phyloP scores from a whole-genome alignment of 2,888 invertebrate species.

The Caenorhabditis sp. region DNA sequence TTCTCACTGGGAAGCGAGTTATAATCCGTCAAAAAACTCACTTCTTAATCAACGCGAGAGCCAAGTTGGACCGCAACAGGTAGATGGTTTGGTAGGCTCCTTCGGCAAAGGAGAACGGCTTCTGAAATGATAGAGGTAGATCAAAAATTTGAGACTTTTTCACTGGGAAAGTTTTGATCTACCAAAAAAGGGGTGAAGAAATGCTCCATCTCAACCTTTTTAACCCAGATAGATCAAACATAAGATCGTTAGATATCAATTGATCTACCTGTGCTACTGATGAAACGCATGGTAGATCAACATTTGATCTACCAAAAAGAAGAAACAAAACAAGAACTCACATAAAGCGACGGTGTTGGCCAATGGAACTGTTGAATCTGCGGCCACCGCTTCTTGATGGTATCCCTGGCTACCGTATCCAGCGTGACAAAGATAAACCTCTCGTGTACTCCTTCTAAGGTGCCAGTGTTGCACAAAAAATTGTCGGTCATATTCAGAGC shows the following conservation, averaged over 20 bases:
- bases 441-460: slow-evolving; percentile 69
- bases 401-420: slow-evolving; percentile 79
- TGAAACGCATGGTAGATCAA: too few species aligned
- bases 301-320: too few species aligned
- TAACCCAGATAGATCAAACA: too few species aligned
- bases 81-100: slow-evolving; percentile 83
- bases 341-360: slow-evolving; percentile 83
- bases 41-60: slow-evolving; percentile 77
- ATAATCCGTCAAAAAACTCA: slow-evolving; percentile 37
- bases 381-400: slow-evolving; percentile 78
- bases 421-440: slow-evolving; percentile 82
- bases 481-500: slow-evolving; percentile 83
- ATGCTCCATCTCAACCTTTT: too few species aligned
- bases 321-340: slow-evolving; percentile 72
- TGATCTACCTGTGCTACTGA: too few species aligned
- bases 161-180: too few species aligned
- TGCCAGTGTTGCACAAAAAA: slow-evolving; percentile 82
- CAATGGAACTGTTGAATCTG: slow-evolving; percentile 81
- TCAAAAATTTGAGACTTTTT: too few species aligned
- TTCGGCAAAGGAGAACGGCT: slow-evolving; percentile 82
- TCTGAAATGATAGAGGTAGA: slow-evolving; percentile 77
- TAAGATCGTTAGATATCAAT: too few species aligned
- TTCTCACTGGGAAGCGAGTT: too few species aligned
- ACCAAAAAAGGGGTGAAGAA: too few species aligned
- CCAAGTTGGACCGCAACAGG: slow-evolving; percentile 81